Evolutionary conservation across 2,797 vertebrate species (phyloP), one percentile per base, ranked within the genome.

Genomic region (Coracias cyanogaster): DNA sequence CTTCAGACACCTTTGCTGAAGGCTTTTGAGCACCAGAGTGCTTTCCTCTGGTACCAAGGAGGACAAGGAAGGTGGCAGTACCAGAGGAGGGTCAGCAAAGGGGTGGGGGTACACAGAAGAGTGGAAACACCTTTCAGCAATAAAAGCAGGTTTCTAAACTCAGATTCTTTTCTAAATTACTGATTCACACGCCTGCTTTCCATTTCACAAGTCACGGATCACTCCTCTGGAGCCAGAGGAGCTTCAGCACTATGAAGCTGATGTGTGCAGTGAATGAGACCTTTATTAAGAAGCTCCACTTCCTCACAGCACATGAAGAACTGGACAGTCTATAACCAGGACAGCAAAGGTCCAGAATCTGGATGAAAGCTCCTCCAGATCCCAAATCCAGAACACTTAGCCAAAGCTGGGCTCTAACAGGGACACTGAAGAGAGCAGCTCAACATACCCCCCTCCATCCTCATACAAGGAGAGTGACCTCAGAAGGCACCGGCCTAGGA

Each of bases 231-330:
- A 90, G 67, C 35, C 35, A 35, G 41, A 76, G 73, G 49, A 84
- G 20, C 54, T 87, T 39, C 57, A 74, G 69, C 69, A 61, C 31
- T 12, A 10, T 5, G 24, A 88, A 15, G 6, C 16, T 16, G 29
- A 33, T 7, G 61, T 41, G 41, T 4, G 16, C 58, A 67, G 10
- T 2, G 39, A 69, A 74, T 3, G 9, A 55, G 51, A 31, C 21
- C 25, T 41, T 37, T 29, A 43, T 7, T 31, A 58, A 37, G 67
- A 67, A 72, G 35, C 16, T 24, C 7, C 35, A 9, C 2, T n/a
- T 58, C 72, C 64, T 37, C 9, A 7, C 0, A 1, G 41, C 6
- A 26, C 0, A 0, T 0, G 1, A 72, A 60, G 41, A 12, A 65
- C 8, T 29, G 31, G 64, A 31, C 62, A 70, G 57, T 20, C 51